phyloP scores from a whole-genome alignment of 2,888 invertebrate species.

The Sminthurinus aureus region DNA sequence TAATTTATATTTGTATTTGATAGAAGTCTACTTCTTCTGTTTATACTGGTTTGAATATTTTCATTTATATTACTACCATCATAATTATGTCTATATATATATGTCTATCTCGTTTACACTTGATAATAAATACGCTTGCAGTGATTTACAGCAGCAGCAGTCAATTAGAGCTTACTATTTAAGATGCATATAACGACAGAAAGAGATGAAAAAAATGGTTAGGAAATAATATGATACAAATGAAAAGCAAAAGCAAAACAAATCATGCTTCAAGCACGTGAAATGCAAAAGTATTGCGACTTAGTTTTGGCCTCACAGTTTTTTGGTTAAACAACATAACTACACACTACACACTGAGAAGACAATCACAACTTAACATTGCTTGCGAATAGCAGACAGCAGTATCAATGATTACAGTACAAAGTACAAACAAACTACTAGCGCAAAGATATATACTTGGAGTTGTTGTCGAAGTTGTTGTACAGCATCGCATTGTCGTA shows the following conservation, averaged over 20 bases:
- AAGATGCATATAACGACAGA: background rate
- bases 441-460: no score
- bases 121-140: background rate
- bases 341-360: no score
- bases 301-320: background rate
- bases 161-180: background rate
- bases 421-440: no score
- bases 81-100: background rate
- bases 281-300: background rate
- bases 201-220: background rate
- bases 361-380: no score
- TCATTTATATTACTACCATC: no score
- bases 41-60: no score
- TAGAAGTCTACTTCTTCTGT: no score
- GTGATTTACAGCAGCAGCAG: background rate
- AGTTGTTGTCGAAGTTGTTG: no score
- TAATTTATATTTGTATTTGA: background rate
- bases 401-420: no score
- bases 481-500: no score
- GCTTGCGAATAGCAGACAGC: no score
- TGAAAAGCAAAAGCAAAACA: background rate
- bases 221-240: background rate
- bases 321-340: background rate
- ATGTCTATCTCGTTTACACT: background rate
- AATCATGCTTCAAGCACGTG: background rate